phyloP scores from a whole-genome alignment of 2,797 vertebrate genomes.

The Leptodactylus fallax region DNA sequence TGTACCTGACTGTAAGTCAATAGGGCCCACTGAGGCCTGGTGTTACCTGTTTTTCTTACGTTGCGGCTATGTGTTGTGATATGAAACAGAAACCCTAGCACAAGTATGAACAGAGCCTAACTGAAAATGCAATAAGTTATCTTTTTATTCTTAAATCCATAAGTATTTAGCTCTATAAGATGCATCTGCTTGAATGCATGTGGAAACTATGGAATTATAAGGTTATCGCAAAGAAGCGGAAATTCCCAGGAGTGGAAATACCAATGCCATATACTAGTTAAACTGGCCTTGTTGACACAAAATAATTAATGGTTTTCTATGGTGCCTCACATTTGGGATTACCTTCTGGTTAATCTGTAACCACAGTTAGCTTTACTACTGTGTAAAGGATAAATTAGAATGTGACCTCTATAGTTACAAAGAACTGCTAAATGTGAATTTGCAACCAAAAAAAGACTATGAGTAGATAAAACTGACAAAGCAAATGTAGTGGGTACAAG shows the following conservation, averaged over 20 bases:
- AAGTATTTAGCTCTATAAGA: too few species aligned
- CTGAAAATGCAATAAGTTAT: too few species aligned
- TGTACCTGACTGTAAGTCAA: too few species aligned
- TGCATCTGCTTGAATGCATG: background rate
- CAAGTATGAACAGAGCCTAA: too few species aligned
- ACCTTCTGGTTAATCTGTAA: slow-evolving; percentile 31
- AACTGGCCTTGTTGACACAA: background rate
- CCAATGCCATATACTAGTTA: background rate
- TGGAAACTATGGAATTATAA: background rate
- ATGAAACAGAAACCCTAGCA: too few species aligned
- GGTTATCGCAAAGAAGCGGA: background rate
- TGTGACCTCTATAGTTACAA: slow-evolving; percentile 26
- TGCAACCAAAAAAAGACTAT: background rate
- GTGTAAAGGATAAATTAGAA: slow-evolving; percentile 12
- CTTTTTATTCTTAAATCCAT: too few species aligned
- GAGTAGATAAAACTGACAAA: background rate
- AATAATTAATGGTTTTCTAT: slow-evolving; percentile 2
- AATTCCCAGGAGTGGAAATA: background rate
- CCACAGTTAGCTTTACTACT: slow-evolving; percentile 1
- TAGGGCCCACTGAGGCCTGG: too few species aligned
- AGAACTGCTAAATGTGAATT: background rate
- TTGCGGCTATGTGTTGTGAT: too few species aligned
- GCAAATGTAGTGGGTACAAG: background rate
- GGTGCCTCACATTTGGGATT: slow-evolving; percentile 2
- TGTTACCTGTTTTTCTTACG: too few species aligned